Evolutionary conservation across 2,888 invertebrate species (phyloP), one percentile per base, ranked within the genome.

Genomic region (Falcaria lacertinaria): DNA sequence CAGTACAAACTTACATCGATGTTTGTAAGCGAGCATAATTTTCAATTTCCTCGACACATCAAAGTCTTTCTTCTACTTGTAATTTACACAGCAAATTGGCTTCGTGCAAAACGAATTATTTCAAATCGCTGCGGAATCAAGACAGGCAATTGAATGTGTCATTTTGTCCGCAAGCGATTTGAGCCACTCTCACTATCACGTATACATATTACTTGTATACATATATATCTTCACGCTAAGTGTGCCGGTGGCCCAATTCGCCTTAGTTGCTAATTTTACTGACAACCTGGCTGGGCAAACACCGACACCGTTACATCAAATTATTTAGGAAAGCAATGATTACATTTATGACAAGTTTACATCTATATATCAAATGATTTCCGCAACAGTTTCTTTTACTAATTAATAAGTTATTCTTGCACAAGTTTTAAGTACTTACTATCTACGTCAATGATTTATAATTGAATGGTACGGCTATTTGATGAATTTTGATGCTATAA

Each of bases 191-290:
- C 44, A 40, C 47, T 47, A 15, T 33, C 22, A 32, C 34, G 15
- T 17, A n/a, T n/a, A 19, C 19, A 19, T 19, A 3, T 4, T 19
- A 19, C 40, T 37, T 42, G 36, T 45, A 69, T 71, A n/a, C n/a
- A n/a, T n/a, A n/a, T n/a, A n/a, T n/a, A n/a, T n/a, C n/a, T n/a
- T n/a, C n/a, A n/a, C n/a, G n/a, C n/a, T n/a, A n/a, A n/a, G 69
- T 78, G 48, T 74, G 81, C 56, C 78, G 55, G 15, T 52, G 77
- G 57, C 64, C 77, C 46, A 65, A 52, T 57, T 68, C 47, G 45
- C 45, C 52, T 54, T 75, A 81, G 78, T 80, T 77, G 80, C 70
- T 64, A 69, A 67, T 73, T 77, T 79, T 74, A 71, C 77, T 74
- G 56, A 28, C 67, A 69, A 83, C 81, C 77, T 55, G 83, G 80